Base-by-base conservation (phyloP, 2,797 vertebrate species). In the Sebastes taczanowskii region DNA sequence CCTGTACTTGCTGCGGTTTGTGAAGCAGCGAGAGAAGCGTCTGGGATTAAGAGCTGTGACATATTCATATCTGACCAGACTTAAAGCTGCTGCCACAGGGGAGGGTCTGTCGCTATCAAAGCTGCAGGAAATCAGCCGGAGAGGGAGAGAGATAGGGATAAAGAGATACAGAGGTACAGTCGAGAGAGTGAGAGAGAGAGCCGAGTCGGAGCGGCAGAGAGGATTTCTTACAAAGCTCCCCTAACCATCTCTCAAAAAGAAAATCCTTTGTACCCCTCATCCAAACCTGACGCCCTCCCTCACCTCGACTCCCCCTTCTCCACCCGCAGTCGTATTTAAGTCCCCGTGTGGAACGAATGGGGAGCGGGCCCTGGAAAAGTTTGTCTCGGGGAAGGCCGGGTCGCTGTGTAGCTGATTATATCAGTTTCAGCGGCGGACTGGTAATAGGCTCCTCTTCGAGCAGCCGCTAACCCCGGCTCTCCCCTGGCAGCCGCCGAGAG, bases 361-460 rank as follows among this genome's bases (percentile, higher is more conserved):
- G 89, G 90, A 93, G 87, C 77, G 80, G 90, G 93, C 91, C 89
- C 81, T 82, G 86, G 96, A 96, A 98, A 98, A 97, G 97, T 99
- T 97, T 96, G 97, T 97, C 96, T 96, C 96, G 91, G 95, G 96
- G 96, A 91, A 92, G 91, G 88, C 91, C 83, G 87, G 96, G 93
- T 94, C 91, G 83, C 95, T 92, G 95, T 95, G 96, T 92, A 97
- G 97, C 97, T 98, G 98, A 99, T 99, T 99, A 99, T 97, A 98
- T 98, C 97, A 96, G 97, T 97, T 98, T 97, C 96, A 95, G 96
- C 96, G 92, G 95, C 94, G 77, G 85, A 92, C 94, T 96, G 96
- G 98, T 99, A 99, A 99, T 99, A 97, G 98, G 98, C 98, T 98
- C 96, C 97, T 98, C 97, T 98, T 96, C 96, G 95, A 95, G 96